Evolutionary conservation across 2,797 vertebrate species (phyloP), one percentile per base, ranked within the genome.

Genomic region (Tarsius wallacei): DNA sequence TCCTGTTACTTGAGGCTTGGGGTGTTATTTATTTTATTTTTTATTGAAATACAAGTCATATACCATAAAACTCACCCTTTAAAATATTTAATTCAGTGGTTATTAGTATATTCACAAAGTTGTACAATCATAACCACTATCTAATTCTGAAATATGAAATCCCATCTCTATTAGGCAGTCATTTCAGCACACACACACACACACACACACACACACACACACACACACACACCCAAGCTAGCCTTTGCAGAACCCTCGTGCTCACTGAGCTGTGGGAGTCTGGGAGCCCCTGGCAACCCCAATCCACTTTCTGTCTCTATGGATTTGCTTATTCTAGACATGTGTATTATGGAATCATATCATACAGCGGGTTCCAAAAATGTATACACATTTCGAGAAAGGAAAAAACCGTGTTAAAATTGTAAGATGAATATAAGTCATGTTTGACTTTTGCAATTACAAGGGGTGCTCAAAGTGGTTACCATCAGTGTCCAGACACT

Each of bases 81-180:
- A 84, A 83, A 82, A 22, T 74, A 42, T 70, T 49, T 70, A 53
- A 77, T 68, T 78, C 87, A 85, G 63, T 51, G 42, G 19, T 22
- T 70, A n/a, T 77, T 78, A 85, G 80, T 89, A 76, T 83, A 83
- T 57, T 89, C 78, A 74, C 24, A 55, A 83, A 76, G 36, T 68
- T 83, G 51, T 63, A 4, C 55, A 85, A 26, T 42, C n/a, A 53
- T 68, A 14, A 90, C 53, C 73, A 21, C 73, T 24, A n/a, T 90
- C 9, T 77, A 42, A 78, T 78, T 71, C 21, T 57, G 55, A 70
- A 94, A 85, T 15, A 47, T 61, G 51, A 84, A 94, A 21, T 59
- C 70, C 78, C 31, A 59, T 49, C 31, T 42, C 36, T 28, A 31
- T 49, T 76, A 57, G 9, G 59, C 51, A 19, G 78, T 66, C 61